Evolutionary conservation across 2,113 vertebrate species (phyloP), one percentile per base, ranked within the genome.

Genomic region (Cranoglanis bouderius): DNA sequence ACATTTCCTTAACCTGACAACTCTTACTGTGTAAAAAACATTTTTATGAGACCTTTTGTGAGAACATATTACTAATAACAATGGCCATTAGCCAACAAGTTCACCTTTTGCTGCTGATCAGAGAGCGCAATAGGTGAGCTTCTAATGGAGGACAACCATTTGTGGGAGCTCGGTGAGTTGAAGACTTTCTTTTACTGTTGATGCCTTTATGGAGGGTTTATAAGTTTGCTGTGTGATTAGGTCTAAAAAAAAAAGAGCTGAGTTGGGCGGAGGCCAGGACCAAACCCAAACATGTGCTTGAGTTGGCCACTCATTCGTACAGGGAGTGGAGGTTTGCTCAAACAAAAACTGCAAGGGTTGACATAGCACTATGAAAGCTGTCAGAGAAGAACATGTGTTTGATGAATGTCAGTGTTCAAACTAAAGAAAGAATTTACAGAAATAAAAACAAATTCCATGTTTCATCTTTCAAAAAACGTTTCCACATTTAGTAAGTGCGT

Each of bases 171-270:
- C 32, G n/a, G n/a, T 81, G 16, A 81, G 53, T 26, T 49, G 38
- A 85, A 77, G 74, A 85, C 82, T 88, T 87, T 84, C 67, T 85
- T 85, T 77, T 65, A 88, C 70, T 85, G 18, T 72, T 85, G 77
- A 8, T 63, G 63, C 72, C 86, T 88, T 82, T 57, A 10, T 87
- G 70, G 70, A 61, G 24, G 91, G 80, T 90, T 78, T 35, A 88
- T 78, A 92, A 67, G 87, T 87, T 90, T 92, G 85, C 88, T 78
- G 87, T 88, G 85, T 80, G 75, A 88, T 81, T 85, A 84, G 51
- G 72, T 59, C 85, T n/a, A 49, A 86, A 51, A 57, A 84, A 57
- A 43, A 85, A 88, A 89, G 43, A 35, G 81, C n/a, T 32, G 74
- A 88, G 88, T 43, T 91, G 67, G 87, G n/a, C 57, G 89, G 57